Evolutionary conservation across 2,113 vertebrate species (phyloP).

Genomic region (Thinocorus orbignyianus): DNA sequence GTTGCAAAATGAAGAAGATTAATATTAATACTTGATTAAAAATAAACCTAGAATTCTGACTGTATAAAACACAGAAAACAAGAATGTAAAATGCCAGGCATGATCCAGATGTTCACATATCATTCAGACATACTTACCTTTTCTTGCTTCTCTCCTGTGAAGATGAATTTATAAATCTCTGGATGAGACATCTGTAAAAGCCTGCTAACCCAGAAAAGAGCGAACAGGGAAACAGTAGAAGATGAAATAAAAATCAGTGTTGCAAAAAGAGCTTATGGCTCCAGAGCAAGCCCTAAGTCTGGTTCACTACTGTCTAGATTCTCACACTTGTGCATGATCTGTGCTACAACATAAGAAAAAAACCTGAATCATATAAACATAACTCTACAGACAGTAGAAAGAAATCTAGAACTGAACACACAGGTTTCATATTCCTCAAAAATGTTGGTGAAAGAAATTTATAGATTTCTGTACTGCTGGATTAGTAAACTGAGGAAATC

Average conservation of each 20-base stretch:
- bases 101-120: background rate
- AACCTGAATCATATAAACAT: background rate
- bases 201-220: background rate
- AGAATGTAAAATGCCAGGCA: background rate
- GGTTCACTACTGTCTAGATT: background rate
- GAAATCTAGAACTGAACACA: background rate
- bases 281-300: background rate
- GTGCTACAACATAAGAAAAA: background rate
- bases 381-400: background rate
- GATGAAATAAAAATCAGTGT: background rate
- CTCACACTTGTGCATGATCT: background rate
- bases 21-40: background rate
- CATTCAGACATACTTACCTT: background rate
- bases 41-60: background rate
- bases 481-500: background rate
- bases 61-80: background rate
- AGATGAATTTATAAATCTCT: background rate
- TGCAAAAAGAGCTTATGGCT: background rate
- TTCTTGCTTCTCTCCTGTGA: background rate
- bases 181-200: background rate
- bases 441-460: background rate
- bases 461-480: background rate
- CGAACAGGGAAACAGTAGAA: background rate
- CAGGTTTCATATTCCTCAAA: background rate
- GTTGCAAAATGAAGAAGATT: background rate